Percentiles rank a stretch among this genome's conserved stretches.
Conservation (phyloP, 2,113 vertebrate species). For the Lates calcarifer region DNA sequence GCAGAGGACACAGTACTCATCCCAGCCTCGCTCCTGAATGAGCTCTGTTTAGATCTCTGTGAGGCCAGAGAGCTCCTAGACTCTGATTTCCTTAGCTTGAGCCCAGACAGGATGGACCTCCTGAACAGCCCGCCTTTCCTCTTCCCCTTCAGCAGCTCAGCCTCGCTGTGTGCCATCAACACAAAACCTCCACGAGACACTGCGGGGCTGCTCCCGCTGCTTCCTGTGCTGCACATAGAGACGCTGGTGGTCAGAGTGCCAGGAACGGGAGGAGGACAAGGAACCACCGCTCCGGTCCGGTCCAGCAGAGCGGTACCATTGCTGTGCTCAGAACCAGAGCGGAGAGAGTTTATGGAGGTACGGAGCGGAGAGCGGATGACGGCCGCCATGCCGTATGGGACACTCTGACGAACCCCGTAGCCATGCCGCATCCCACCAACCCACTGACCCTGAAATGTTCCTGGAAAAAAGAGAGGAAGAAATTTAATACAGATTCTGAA, state of each 20-base stretch:
- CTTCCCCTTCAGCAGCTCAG: constrained; percentile 92
- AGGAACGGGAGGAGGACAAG: constrained; percentile 60
- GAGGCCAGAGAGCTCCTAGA: constrained; percentile 98
- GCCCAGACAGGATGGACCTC: constrained; percentile 93
- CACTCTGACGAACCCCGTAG: constrained; percentile 96
- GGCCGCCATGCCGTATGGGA: constrained; percentile 98
- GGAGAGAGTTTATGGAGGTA: constrained; percentile 99
- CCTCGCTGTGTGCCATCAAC: constrained; percentile 94
- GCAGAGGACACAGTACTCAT: constrained; percentile 97
- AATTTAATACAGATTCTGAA: neutral
- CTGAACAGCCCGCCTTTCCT: constrained; percentile 96
- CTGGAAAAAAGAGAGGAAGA: constrained; percentile 76
- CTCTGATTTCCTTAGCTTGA: constrained; percentile 96
- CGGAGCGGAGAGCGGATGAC: constrained; percentile 98
- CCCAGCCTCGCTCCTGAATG: constrained; percentile 97
- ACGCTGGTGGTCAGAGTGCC: constrained; percentile 77
- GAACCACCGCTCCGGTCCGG: constrained; percentile 82
- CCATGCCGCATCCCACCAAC: constrained; percentile 97
- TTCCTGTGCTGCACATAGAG: constrained; percentile 81
- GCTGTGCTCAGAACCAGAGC: constrained; percentile 97
- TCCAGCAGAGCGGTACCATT: constrained; percentile 92
- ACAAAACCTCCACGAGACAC: constrained; percentile 96
- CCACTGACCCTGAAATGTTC: constrained; percentile 99
- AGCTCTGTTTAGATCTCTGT: constrained; percentile 98
- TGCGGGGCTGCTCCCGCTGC: constrained; percentile 90